Percentiles rank a stretch among this genome's conserved stretches.
Evolutionary conservation across 37 sponge, comb jelly and placozoan genomes (phyloP).

Genomic region (Eunapius fragilis): DNA sequence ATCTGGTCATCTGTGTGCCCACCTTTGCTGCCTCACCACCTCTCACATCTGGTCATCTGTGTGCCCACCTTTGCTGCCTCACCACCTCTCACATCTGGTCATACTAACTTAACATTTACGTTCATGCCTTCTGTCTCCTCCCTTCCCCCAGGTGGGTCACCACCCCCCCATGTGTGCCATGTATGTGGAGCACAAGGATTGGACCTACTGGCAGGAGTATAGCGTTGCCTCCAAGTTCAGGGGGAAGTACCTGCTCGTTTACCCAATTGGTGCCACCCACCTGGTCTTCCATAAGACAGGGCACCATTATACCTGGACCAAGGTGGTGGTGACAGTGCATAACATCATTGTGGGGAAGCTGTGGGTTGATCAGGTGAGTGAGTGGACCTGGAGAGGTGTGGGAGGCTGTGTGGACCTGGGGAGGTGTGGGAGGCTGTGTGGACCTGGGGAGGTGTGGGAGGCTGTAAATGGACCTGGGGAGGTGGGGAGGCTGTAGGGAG

Average conservation of each 20-base stretch:
- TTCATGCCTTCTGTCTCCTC: background rate
- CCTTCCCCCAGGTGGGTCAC: slow-evolving; percentile 84
- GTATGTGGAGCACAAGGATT: slow-evolving; percentile 92
- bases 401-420: background rate
- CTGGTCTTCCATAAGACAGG: slow-evolving; percentile 78
- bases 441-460: background rate
- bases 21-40: too few relatives aligned
- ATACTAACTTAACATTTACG: background rate
- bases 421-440: background rate
- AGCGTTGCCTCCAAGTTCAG: slow-evolving; percentile 96
- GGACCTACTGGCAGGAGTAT: slow-evolving; percentile 96
- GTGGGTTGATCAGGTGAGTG: slow-evolving; percentile 93
- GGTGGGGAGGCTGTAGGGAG: too few relatives aligned
- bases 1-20: too few relatives aligned
- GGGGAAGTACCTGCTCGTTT: slow-evolving; percentile 89
- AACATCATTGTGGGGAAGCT: slow-evolving; percentile 98
- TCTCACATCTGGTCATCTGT: too few relatives aligned
- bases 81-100: too few relatives aligned
- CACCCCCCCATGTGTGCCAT: slow-evolving; percentile 96
- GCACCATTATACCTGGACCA: slow-evolving; percentile 94
- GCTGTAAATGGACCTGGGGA: too few relatives aligned
- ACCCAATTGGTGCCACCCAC: slow-evolving; percentile 85
- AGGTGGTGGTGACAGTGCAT: slow-evolving; percentile 84
- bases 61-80: too few relatives aligned
- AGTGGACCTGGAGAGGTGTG: background rate